phyloP scores from a whole-genome alignment of 30 jellyfish, hydroid and myxozoan species.

The Cassiopea andromeda region DNA sequence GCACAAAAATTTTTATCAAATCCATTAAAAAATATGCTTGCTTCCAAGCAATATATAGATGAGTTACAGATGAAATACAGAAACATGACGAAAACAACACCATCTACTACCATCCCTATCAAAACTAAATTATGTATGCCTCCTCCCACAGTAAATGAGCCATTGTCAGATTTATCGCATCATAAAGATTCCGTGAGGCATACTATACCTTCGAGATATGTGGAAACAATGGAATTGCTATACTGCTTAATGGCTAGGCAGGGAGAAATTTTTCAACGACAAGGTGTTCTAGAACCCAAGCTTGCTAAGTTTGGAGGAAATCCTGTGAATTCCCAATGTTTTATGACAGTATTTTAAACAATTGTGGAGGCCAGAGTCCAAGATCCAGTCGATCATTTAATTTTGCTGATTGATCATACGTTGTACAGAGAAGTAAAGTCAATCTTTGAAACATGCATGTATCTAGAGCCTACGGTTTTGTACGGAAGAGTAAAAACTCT shows the following conservation, averaged over 20 bases:
- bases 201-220: neutral
- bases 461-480: constrained; percentile 24
- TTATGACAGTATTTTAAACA: constrained; percentile 27
- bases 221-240: neutral
- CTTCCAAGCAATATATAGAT: neutral
- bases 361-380: constrained; percentile 38
- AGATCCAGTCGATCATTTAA: constrained; percentile 23
- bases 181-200: neutral
- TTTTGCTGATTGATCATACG: constrained; percentile 27
- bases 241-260: constrained; percentile 31
- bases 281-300: constrained; percentile 54
- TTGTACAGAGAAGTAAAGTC: constrained; percentile 42
- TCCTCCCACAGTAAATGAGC: neutral
- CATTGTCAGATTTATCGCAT: neutral
- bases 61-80: neutral
- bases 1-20: neutral
- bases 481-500: constrained; percentile 43
- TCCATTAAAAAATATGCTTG: neutral
- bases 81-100: neutral
- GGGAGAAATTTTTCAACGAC: constrained; percentile 33
- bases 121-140: neutral
- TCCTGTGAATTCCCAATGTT: constrained; percentile 45
- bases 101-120: neutral
- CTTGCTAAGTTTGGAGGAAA: constrained; percentile 51
- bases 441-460: constrained; percentile 15